Conservation (phyloP, 2,797 vertebrate species). For the Emys orbicularis region DNA sequence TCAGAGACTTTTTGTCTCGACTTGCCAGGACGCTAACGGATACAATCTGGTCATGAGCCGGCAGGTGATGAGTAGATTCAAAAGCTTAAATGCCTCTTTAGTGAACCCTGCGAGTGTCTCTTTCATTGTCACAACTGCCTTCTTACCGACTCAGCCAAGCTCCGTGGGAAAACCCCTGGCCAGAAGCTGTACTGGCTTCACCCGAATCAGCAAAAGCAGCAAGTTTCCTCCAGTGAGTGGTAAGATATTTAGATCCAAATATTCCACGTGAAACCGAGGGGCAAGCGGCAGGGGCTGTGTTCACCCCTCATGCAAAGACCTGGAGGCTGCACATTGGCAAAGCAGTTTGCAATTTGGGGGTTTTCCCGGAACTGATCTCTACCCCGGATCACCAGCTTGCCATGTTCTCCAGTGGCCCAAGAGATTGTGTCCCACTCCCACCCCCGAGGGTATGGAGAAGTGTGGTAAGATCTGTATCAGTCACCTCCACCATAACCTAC, state of each 20-base stretch:
- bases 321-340: background rate
- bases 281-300: background rate
- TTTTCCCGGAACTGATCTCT: background rate
- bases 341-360: background rate
- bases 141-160: background rate
- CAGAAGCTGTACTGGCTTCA: background rate
- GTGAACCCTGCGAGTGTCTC: background rate
- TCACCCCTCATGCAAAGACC: background rate
- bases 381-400: background rate
- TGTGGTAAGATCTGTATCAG: background rate
- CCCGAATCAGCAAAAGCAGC: background rate
- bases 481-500: background rate
- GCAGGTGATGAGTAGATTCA: background rate
- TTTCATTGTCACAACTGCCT: background rate
- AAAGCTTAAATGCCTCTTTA: background rate
- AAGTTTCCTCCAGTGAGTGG: background rate
- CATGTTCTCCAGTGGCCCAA: background rate
- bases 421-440: background rate
- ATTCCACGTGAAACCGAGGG: background rate
- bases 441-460: background rate
- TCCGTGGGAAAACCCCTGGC: background rate
- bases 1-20: background rate
- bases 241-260: background rate
- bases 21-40: background rate
- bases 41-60: background rate